Evolutionary conservation across 2,113 vertebrate genomes (phyloP), one percentile per base, ranked within the genome.

Genomic region (Cariama cristata): DNA sequence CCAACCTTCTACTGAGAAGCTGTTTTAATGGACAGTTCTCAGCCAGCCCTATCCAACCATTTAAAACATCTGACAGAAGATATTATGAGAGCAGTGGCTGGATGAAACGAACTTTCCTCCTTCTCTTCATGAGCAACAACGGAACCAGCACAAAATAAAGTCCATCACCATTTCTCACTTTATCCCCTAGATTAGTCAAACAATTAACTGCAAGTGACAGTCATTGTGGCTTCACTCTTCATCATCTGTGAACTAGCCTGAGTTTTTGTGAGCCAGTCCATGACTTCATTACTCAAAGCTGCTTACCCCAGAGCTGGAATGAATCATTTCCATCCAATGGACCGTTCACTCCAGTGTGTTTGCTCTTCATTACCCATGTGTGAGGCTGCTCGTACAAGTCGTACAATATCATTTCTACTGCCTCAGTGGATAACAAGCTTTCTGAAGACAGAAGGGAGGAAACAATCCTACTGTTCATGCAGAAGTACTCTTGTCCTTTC

Each of bases 201-300:
- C 19, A 75, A 86, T 77, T 69, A 73, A 73, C 32, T 71, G 38
- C 27, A 77, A 60, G 80, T 1, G 88, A 38, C 59, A 86, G n/a
- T 23, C 63, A 56, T 2, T 7, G 8, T 21, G 49, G 42, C 67
- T 80, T 80, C 52, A 71, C 11, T 60, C 50, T 77, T 66, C 85
- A 75, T 66, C 30, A 47, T 27, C 64, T 77, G 55, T 53, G 62
- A 86, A 59, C 7, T 8, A 80, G 62, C 8, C 79, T 22, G 47
- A 77, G 76, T 1, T 92, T 90, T 49, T 71, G 52, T 74, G 47
- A 93, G 66, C 47, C 74, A 82, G 2, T 15, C 67, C 71, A 17
- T 42, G 35, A 71, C 47, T 77, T 81, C 82, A 68, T 86, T 81
- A 74, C 83, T 91, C 91, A 92, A 47, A 95, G 47, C 68, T 89